Evolutionary conservation across 2,113 vertebrate genomes (phyloP).

Genomic region (Mormyrus lacerda): DNA sequence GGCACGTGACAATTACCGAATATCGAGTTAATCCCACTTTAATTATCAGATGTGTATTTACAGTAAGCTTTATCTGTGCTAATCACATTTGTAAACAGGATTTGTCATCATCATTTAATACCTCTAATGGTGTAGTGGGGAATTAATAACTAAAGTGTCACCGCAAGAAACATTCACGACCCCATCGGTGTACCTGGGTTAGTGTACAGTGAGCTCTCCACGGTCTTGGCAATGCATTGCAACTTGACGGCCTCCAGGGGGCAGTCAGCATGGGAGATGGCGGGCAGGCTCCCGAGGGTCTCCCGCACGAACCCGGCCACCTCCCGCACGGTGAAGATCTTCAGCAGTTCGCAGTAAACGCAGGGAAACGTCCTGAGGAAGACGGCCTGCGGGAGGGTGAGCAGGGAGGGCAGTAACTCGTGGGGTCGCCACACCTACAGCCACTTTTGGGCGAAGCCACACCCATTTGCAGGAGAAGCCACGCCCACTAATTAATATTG

Average conservation of each 20-base stretch:
- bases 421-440: background rate
- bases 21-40: background rate
- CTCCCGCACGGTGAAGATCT: slow-evolving; percentile 89
- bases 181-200: slow-evolving; percentile 73
- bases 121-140: background rate
- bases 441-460: background rate
- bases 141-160: background rate
- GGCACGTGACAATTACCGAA: background rate
- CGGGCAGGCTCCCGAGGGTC: slow-evolving; percentile 84
- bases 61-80: background rate
- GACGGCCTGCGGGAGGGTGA: slow-evolving; percentile 66
- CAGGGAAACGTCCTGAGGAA: slow-evolving; percentile 91
- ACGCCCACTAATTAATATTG: no score
- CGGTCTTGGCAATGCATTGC: slow-evolving; percentile 90
- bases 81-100: background rate
- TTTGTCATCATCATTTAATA: slow-evolving; percentile 2
- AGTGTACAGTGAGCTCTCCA: slow-evolving; percentile 87
- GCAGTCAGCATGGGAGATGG: slow-evolving; percentile 75
- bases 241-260: slow-evolving; percentile 87
- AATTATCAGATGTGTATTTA: slow-evolving; percentile 3
- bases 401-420: background rate
- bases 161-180: background rate
- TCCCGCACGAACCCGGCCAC: slow-evolving; percentile 90
- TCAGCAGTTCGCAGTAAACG: slow-evolving; percentile 83
- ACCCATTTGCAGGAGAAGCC: background rate